Percentiles rank a stretch among this genome's conserved stretches.
Evolutionary conservation across 2,797 vertebrate genomes (phyloP).

Genomic region (Typhlichthys subterraneus): DNA sequence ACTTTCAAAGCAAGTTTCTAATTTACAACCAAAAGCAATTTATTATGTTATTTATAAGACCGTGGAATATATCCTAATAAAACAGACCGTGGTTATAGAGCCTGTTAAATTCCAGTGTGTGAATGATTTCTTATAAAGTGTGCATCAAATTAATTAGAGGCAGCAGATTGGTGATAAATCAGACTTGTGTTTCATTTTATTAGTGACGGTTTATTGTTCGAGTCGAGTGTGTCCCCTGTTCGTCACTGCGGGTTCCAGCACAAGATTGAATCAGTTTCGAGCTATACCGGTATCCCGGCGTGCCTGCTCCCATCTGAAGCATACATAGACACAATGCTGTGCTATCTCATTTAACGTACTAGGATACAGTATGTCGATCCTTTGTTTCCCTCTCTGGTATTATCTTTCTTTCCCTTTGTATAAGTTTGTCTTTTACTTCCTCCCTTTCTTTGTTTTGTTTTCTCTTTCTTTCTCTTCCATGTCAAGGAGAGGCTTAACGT

Average conservation of each 20-base stretch:
- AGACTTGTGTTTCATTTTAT: conserved; percentile 28
- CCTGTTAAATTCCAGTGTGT: conserved; percentile 36
- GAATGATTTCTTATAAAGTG: conserved; percentile 32
- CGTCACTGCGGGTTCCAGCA: conserved; percentile 14
- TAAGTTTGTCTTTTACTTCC: neutral
- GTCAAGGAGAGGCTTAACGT: neutral
- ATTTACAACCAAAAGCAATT: conserved; percentile 34
- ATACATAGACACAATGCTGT: neutral
- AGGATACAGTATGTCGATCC: no score
- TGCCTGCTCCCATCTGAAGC: conserved; percentile 4
- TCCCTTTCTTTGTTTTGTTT: neutral
- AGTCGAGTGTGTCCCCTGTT: conserved; percentile 7
- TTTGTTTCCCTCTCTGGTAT: no score
- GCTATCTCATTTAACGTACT: neutral
- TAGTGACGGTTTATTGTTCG: conserved; percentile 18
- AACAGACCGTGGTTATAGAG: conserved; percentile 16
- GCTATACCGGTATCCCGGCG: neutral
- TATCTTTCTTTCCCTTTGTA: neutral
- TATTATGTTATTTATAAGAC: conserved; percentile 31
- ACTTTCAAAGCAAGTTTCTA: conserved; percentile 34
- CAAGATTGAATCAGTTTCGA: conserved; percentile 14
- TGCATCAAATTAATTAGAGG: conserved; percentile 37
- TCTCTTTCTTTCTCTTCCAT: neutral
- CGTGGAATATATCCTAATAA: conserved; percentile 15
- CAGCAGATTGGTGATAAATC: conserved; percentile 35